Percentiles rank a stretch among this genome's conserved stretches.
phyloP scores from a whole-genome alignment of 2,888 invertebrate genomes.

The Ophioninae sp. region DNA sequence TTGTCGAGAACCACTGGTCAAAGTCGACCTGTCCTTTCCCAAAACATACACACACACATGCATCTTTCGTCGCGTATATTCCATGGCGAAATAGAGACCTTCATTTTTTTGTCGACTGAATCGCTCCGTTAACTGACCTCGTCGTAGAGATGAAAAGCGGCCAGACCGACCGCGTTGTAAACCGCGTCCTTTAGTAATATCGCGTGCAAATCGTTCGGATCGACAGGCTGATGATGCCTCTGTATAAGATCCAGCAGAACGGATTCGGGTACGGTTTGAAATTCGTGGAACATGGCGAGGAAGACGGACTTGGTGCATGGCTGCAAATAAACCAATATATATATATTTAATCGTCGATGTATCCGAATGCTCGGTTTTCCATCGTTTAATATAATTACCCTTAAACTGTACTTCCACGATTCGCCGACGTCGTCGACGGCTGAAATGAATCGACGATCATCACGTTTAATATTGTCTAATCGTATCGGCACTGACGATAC shows the following conservation, averaged over 20 bases:
- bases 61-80: not conserved
- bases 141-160: slow-evolving; percentile 94
- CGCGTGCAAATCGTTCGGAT: slow-evolving; percentile 88
- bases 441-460: slow-evolving; percentile 71
- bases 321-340: slow-evolving; percentile 80
- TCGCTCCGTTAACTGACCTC: slow-evolving; percentile 82
- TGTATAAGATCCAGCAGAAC: slow-evolving; percentile 89
- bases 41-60: not conserved
- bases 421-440: slow-evolving; percentile 92
- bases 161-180: slow-evolving; percentile 94
- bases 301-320: slow-evolving; percentile 95
- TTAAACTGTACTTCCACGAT: slow-evolving; percentile 95
- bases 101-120: not conserved
- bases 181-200: slow-evolving; percentile 95
- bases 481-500: not conserved
- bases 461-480: not conserved
- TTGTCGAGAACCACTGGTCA: slow-evolving; percentile 94
- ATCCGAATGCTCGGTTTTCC: slow-evolving; percentile 38
- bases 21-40: slow-evolving; percentile 87
- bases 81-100: not conserved
- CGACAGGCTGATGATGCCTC: slow-evolving; percentile 85
- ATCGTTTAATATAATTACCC: slow-evolving; percentile 82
- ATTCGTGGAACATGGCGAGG: slow-evolving; percentile 91
- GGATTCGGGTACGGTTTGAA: slow-evolving; percentile 87
- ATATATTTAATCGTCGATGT: slow-evolving; percentile 13